Base-by-base conservation (phyloP, 1,140 invertebrate species). In the Mycetomoellerius zeteki region DNA sequence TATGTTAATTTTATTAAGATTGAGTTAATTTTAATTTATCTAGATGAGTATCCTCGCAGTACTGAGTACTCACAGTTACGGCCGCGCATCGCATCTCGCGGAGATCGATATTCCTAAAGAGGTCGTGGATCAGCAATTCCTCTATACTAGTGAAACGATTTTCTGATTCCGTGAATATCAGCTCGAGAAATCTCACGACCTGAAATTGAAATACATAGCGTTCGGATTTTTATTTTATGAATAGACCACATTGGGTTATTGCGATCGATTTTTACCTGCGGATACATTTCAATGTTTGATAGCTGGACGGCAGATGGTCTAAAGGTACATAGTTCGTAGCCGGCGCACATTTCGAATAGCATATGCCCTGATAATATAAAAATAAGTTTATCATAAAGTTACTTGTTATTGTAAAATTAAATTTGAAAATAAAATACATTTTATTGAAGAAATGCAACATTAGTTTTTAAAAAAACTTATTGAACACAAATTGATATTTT, bases 271-370 rank as follows among this genome's bases (percentile, higher is more conserved):
- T 81, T 86, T 94, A 98, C 97, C 95, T 98, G 97, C 88, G 97
- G 97, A 95, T 97, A 97, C 92, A 96, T 96, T 80, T 97, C 95
- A 85, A 98, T 94, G 92, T 98, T 97, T 87, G 96, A 96, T 88
- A 98, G 95, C 92, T 98, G 97, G 85, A 96, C 96, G 88, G 96
- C 95, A 86, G 96, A 97, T 24, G 98, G 97, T 90, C 97, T 96
- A 19, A 98, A 96, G 76, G 96, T 96, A 87, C 97, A 96, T 65
- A 98, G 95, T 92, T 98, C 98, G 88, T 97, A 97, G 50, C 98
- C 98, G 30, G 97, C 97, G 91, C 97, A 97, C 98, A 99, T 99
- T 96, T 99, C 98, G 94, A 98, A 99, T 47, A 99, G 95, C 89
- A 99, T 96, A 94, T 98, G 97, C 88, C 97, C 97, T 97, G 91